Evolutionary conservation across 1,140 invertebrate species (phyloP), one percentile per base, ranked within the genome.

Genomic region (Helicoverpa zea): DNA sequence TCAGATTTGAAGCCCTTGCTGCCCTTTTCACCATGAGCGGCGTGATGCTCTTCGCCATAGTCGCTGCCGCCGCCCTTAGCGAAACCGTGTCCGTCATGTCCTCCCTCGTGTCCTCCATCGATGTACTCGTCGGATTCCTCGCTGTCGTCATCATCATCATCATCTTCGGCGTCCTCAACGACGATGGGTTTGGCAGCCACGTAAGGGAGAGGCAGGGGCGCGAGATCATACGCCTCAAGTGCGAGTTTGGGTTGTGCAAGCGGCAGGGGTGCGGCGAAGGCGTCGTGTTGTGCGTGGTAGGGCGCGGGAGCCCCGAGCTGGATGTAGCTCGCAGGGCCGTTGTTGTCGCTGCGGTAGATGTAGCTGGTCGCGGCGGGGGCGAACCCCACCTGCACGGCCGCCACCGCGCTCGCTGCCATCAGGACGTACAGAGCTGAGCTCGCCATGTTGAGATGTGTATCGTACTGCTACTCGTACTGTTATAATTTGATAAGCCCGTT

Each of bases 261-360:
- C 2, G 91, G 89, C 23, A 92, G 35, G 0, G 89, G 89, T 11
- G 91, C 87, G 0, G 87, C 85, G 68, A 89, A 93, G 0, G 87
- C 83, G 13, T 85, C 83, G 2, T 89, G 94, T 56, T 92, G 86
- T 29, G 91, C 82, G 52, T 79, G 64, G 64, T 94, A 93, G 11
- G 64, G 18, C 7, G 89, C 86, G 16, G 89, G 91, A 0, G 87
- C 88, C 52, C 95, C 95, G 7, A 96, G 82, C 35, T 95, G 90
- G 4, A 96, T 91, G 43, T 94, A 91, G 74, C 90, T 95, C 0
- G 91, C 93, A 0, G 95, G 95, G 0, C 91, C 94, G n/a, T 90
- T 87, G 52, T 95, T 92, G 81, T 96, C 96, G 79, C 91, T 96
- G 16, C 95, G 86, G 84, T 95, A 96, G 68, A 96, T 93, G 83